Percentiles rank a stretch among this genome's conserved stretches.
These are phyloP conservation scores for Luidia sarsii DNA, from an alignment of 53 echinoderm and acorn worm species.

Conservation along the genomic window DNA sequence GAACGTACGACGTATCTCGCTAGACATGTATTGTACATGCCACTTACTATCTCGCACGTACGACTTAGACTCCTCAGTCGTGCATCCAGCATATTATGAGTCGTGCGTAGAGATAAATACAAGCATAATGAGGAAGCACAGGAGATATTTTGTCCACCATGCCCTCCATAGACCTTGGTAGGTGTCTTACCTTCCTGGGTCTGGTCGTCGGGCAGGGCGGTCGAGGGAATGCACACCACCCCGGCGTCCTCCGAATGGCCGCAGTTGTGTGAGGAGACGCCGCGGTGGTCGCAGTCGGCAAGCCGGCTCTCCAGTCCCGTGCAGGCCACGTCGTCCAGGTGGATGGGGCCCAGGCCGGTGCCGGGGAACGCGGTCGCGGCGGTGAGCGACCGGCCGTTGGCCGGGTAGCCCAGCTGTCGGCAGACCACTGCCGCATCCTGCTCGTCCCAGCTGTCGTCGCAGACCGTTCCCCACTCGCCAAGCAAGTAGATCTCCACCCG, in stretches of 20 bases:
- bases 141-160: too few species aligned
- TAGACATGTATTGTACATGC: too few species aligned
- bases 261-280: neutral
- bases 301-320: neutral
- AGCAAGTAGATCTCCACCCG: neutral
- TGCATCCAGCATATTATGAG: too few species aligned
- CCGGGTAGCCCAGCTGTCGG: slow-evolving; percentile 1
- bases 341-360: slow-evolving; percentile 25
- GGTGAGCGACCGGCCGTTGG: neutral
- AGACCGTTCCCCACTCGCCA: slow-evolving; percentile 20
- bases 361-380: neutral
- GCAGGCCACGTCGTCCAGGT: slow-evolving; percentile 5
- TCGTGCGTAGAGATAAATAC: too few species aligned
- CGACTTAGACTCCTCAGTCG: too few species aligned
- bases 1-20: too few species aligned
- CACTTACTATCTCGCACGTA: too few species aligned
- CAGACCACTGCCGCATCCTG: slow-evolving; percentile 24
- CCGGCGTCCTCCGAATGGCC: slow-evolving; percentile 19
- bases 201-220: too few species aligned
- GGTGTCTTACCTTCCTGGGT: too few species aligned
- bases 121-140: too few species aligned
- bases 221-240: neutral
- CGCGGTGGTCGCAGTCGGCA: neutral
- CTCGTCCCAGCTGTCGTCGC: slow-evolving; percentile 7
- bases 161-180: too few species aligned